phyloP scores from a whole-genome alignment of 2,888 invertebrate species.

The Neuroscelio doddi region DNA sequence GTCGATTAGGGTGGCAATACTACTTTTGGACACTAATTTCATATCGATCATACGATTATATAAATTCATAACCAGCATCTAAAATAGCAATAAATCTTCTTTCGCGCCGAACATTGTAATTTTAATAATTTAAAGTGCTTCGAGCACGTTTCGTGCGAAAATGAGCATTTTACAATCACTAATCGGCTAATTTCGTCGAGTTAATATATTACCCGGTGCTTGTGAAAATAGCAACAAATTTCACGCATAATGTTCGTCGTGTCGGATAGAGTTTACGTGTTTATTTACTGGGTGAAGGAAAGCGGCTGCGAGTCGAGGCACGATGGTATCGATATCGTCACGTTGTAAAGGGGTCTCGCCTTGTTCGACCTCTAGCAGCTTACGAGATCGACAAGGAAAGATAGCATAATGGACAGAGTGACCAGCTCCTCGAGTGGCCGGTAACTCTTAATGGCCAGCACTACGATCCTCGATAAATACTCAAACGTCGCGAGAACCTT shows the following conservation, averaged over 20 bases:
- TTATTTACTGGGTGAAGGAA: constrained; percentile 33
- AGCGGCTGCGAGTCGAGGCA: constrained; percentile 18
- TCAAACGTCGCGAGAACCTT: constrained; percentile 44
- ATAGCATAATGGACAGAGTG: constrained; percentile 69
- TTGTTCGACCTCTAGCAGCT: constrained; percentile 67
- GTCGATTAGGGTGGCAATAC: no score
- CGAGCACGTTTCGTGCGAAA: no score
- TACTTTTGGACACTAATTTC: no score
- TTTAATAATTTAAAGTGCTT: no score
- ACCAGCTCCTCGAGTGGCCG: constrained; percentile 34
- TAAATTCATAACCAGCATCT: no score
- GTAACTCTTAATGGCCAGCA: constrained; percentile 48
- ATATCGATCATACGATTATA: no score
- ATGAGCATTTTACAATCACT: background rate
- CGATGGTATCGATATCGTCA: constrained; percentile 47
- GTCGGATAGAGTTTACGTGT: constrained; percentile 13
- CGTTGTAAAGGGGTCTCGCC: constrained; percentile 44
- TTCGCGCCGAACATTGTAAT: no score
- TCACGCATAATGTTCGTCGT: background rate
- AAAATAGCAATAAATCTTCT: no score
- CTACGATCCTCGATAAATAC: constrained; percentile 42
- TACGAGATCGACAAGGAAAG: constrained; percentile 70
- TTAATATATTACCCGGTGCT: background rate
- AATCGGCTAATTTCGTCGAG: background rate
- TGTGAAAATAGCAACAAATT: background rate